Evolutionary conservation across 2,113 vertebrate species (phyloP).

Genomic region (Mobula birostris): DNA sequence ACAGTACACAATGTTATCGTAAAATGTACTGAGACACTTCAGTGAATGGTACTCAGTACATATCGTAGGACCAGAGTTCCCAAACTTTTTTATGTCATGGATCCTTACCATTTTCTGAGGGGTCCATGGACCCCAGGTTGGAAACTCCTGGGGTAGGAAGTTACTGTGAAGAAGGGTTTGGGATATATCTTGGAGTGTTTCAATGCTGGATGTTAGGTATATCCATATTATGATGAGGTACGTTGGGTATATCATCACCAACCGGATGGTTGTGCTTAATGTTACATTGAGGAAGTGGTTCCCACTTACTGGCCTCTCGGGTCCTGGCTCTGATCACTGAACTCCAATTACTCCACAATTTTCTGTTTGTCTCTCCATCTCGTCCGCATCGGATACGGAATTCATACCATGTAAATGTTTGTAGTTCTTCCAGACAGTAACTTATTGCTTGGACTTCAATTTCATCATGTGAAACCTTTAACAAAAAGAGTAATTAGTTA

Average conservation of each 20-base stretch:
- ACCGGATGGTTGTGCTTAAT: neutral
- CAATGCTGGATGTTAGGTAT: neutral
- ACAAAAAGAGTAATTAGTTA: neutral
- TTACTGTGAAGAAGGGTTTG: neutral
- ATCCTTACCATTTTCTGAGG: too few relatives aligned
- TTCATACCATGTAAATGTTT: neutral
- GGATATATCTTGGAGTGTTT: neutral
- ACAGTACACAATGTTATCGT: too few relatives aligned
- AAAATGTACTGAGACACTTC: too few relatives aligned
- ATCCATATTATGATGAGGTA: neutral
- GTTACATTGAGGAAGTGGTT: neutral
- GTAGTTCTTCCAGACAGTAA: neutral
- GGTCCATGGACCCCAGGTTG: too few relatives aligned
- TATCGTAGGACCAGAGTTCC: too few relatives aligned
- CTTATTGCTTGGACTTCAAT: neutral
- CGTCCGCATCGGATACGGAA: neutral
- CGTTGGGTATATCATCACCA: neutral
- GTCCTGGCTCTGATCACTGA: neutral
- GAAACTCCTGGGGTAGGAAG: too few relatives aligned
- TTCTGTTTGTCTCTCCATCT: neutral
- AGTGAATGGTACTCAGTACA: too few relatives aligned
- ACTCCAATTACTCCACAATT: slow-evolving; percentile 22
- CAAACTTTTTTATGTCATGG: too few relatives aligned
- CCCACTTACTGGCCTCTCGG: neutral
- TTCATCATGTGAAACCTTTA: slow-evolving; percentile 7